These are phyloP conservation scores for Henricia sp. DNA, from an alignment of 53 echinoderm and acorn worm genomes.

Conservation along the genomic window DNA sequence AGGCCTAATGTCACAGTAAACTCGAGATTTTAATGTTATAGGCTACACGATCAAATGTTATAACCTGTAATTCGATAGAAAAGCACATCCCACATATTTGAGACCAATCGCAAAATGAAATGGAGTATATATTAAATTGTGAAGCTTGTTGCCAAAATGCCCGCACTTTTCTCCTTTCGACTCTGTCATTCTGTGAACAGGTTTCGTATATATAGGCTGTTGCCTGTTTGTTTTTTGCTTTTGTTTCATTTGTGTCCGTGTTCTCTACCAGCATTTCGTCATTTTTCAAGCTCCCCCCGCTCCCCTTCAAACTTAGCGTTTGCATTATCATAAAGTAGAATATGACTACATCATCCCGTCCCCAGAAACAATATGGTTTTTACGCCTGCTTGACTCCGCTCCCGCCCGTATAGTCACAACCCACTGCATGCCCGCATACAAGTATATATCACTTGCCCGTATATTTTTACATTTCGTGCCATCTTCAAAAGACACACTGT, in stretches of 20 bases:
- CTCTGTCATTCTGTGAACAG: not conserved
- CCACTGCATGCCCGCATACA: too few species aligned
- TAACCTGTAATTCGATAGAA: constrained; percentile 32
- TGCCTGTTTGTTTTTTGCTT: not conserved
- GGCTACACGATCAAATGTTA: constrained; percentile 54
- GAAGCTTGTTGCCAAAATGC: constrained; percentile 7
- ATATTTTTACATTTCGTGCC: too few species aligned
- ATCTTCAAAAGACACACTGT: too few species aligned
- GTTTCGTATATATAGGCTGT: not conserved
- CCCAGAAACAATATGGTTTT: too few species aligned
- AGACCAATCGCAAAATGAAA: constrained; percentile 14
- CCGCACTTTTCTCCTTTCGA: constrained; percentile 31
- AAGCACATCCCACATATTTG: not conserved
- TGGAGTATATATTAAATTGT: constrained; percentile 22
- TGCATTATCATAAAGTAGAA: too few species aligned
- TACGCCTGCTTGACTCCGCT: too few species aligned
- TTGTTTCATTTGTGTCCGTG: not conserved
- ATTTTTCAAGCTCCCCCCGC: too few species aligned
- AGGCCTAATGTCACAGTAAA: constrained; percentile 14
- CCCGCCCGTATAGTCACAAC: too few species aligned
- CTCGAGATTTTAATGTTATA: constrained; percentile 14
- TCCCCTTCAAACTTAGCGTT: too few species aligned
- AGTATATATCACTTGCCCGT: too few species aligned
- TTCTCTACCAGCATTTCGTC: constrained; percentile 12
- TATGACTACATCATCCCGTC: too few species aligned